These are phyloP conservation scores for Reinhardtius hippoglossoides DNA, from an alignment of 2,113 vertebrate species.

Conservation along the genomic window DNA sequence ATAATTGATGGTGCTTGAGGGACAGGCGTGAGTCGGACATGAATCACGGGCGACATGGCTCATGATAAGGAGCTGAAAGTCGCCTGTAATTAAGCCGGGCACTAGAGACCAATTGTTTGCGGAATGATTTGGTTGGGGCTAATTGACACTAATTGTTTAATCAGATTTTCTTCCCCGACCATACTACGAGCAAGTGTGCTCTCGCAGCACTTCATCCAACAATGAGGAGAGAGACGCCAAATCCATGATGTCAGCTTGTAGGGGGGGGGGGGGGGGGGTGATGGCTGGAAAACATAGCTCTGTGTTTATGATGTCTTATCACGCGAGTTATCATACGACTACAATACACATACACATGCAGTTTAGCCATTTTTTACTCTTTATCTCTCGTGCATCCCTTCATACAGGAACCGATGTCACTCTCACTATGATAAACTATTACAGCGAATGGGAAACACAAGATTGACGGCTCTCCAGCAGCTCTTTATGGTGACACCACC, in stretches of 20 bases:
- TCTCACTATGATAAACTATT: not conserved
- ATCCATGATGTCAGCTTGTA: slow-evolving; percentile 22
- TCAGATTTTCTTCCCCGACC: slow-evolving; percentile 93
- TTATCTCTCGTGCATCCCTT: not conserved
- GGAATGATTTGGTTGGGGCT: slow-evolving; percentile 96
- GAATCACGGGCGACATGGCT: slow-evolving; percentile 91
- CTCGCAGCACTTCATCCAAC: slow-evolving; percentile 59
- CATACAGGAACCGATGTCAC: not conserved
- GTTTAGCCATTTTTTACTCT: not conserved
- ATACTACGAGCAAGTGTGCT: slow-evolving; percentile 77
- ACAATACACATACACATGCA: not conserved
- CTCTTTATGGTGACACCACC: slow-evolving; percentile 16
- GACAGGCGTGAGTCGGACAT: slow-evolving; percentile 93
- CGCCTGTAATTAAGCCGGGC: slow-evolving; percentile 97
- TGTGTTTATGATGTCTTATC: not conserved
- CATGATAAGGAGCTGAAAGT: slow-evolving; percentile 97
- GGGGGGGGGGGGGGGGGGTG: not conserved
- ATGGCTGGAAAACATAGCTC: not conserved
- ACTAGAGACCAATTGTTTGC: slow-evolving; percentile 99
- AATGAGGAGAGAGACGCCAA: slow-evolving; percentile 43
- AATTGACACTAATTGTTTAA: slow-evolving; percentile 99
- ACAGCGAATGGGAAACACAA: not conserved
- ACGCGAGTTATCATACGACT: not conserved
- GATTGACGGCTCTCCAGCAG: slow-evolving; percentile 18
- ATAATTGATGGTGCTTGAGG: slow-evolving; percentile 99